Conservation (phyloP, 2,113 vertebrate species). For the Neolamprologus falcicula region DNA sequence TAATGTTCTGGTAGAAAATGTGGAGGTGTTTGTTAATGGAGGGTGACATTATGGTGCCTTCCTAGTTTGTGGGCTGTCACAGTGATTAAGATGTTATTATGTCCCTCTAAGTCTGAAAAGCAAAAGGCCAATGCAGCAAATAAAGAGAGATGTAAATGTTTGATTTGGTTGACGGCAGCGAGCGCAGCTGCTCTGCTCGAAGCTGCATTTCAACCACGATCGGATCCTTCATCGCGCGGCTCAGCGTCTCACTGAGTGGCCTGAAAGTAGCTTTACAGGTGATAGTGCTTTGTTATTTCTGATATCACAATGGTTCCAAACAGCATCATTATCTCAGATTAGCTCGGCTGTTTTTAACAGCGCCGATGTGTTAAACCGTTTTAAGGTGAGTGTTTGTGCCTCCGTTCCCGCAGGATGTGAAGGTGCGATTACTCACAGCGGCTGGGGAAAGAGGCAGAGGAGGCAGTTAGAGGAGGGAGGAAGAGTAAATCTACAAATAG, state of each 20-base stretch:
- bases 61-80: background rate
- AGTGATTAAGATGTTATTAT: background rate
- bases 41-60: background rate
- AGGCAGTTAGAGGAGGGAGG: background rate
- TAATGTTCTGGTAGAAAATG: background rate
- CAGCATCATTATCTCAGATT: background rate
- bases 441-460: constrained; percentile 5
- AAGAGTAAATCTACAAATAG: constrained; percentile 11
- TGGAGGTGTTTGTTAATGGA: background rate
- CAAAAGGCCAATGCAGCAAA: background rate
- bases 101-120: background rate
- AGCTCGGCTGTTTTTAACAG: background rate
- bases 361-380: background rate
- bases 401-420: background rate
- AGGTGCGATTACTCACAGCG: constrained; percentile 26
- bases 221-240: fast-evolving
- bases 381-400: background rate
- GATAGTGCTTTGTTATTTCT: background rate
- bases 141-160: background rate
- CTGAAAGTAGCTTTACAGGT: background rate
- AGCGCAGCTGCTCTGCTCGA: background rate
- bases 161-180: background rate
- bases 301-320: background rate
- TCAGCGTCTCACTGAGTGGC: background rate
- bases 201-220: background rate